phyloP scores from a whole-genome alignment of 2,113 vertebrate genomes.

The Calyptomena viridis region DNA sequence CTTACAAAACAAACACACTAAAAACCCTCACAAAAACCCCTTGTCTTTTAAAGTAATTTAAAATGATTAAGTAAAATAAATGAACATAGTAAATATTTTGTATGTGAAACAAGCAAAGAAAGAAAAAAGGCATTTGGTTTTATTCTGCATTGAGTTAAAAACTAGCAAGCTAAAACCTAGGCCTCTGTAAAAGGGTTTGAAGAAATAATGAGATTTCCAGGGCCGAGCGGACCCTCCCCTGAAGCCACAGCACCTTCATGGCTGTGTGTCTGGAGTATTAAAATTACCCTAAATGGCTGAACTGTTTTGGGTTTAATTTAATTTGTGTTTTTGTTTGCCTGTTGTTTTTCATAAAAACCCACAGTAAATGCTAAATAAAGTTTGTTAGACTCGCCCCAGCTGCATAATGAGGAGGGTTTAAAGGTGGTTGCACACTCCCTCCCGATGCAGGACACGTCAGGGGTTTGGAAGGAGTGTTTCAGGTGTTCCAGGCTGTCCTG shows the following conservation, averaged over 20 bases:
- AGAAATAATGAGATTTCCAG: background rate
- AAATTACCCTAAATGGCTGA: background rate
- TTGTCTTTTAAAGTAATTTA: background rate
- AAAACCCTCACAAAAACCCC: background rate
- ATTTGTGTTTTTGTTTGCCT: background rate
- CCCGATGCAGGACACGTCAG: rapidly evolving
- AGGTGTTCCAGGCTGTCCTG: rapidly evolving
- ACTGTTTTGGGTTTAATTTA: background rate
- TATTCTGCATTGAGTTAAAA: background rate
- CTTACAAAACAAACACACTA: background rate
- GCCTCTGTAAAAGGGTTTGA: background rate
- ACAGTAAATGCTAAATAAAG: background rate
- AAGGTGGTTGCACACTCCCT: background rate
- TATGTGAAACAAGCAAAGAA: background rate
- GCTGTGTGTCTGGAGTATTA: background rate
- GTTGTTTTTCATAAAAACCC: background rate
- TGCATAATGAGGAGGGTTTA: background rate
- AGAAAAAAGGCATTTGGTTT: background rate
- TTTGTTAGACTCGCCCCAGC: background rate
- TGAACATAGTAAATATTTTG: background rate
- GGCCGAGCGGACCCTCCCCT: background rate
- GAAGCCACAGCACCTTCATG: rapidly evolving
- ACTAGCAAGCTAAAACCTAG: background rate
- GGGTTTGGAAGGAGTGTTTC: background rate
- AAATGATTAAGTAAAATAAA: background rate